Evolutionary conservation across 1,140 invertebrate genomes (phyloP).

Genomic region (Eupristina koningsbergeri): DNA sequence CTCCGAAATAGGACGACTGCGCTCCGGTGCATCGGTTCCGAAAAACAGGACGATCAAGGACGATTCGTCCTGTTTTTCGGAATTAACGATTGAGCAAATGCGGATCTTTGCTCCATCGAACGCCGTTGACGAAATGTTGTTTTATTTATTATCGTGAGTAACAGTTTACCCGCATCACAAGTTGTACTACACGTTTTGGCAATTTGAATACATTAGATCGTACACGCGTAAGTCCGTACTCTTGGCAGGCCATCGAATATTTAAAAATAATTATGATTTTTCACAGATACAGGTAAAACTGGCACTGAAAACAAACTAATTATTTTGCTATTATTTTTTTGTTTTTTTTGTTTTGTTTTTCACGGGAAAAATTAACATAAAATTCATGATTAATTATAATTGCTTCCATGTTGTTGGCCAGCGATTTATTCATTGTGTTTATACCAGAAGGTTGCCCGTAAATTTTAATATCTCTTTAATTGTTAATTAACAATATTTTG

Average conservation of each 20-base stretch:
- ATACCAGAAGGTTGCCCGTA: not conserved
- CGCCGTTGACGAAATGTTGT: too few species aligned
- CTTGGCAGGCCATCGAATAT: constrained; percentile 15
- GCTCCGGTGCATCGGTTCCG: too few species aligned
- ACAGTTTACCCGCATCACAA: too few species aligned
- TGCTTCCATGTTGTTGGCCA: too few species aligned
- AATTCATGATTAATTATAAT: too few species aligned
- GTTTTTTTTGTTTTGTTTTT: not conserved
- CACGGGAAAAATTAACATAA: not conserved
- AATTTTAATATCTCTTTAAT: not conserved
- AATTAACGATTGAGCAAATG: too few species aligned
- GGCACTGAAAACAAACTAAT: not conserved
- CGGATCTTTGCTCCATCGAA: too few species aligned
- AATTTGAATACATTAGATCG: not conserved
- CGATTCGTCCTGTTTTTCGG: too few species aligned
- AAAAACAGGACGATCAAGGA: too few species aligned
- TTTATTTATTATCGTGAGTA: too few species aligned
- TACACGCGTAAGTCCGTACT: not conserved
- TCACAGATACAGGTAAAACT: not conserved
- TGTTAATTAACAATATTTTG: not conserved
- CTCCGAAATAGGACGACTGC: too few species aligned
- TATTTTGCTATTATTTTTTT: not conserved
- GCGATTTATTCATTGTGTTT: too few species aligned
- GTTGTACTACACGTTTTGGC: not conserved
- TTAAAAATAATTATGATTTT: constrained; percentile 28